These are phyloP conservation scores for Neoitamus cyanurus DNA, from an alignment of 2,888 invertebrate genomes.

Conservation along the genomic window DNA sequence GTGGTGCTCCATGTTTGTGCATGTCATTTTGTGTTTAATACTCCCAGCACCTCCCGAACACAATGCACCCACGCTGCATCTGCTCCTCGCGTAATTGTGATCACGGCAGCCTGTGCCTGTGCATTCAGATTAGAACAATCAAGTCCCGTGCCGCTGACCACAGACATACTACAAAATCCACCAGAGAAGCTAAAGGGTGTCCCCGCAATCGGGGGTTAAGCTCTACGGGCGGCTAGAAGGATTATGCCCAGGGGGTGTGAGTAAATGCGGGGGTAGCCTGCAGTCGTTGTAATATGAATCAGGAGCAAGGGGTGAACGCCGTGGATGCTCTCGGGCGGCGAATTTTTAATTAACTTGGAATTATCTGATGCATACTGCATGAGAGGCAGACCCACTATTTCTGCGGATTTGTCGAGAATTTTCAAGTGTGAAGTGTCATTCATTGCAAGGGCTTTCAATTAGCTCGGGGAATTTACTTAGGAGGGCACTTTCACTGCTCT, in stretches of 20 bases:
- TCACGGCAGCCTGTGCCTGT: background rate
- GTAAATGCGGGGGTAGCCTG: background rate
- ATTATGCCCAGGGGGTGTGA: background rate
- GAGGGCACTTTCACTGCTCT: background rate
- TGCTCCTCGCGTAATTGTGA: background rate
- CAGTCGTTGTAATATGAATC: background rate
- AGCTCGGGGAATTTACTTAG: conserved; percentile 6
- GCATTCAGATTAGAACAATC: background rate
- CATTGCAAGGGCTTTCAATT: conserved; percentile 10
- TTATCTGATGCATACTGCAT: conserved; percentile 17
- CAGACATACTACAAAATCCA: background rate
- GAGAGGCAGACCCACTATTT: background rate
- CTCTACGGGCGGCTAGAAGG: background rate
- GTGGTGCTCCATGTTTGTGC: background rate
- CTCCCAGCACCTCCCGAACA: background rate
- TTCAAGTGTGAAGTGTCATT: background rate
- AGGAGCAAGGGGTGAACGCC: background rate
- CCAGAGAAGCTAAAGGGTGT: background rate
- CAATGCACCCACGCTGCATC: background rate
- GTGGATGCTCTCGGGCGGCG: background rate
- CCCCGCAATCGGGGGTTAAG: background rate
- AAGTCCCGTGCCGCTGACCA: background rate
- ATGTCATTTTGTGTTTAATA: background rate
- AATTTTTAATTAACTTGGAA: conserved; percentile 13
- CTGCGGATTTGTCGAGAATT: background rate